These are phyloP conservation scores for Clarias laeviceps DNA, from an alignment of 2,797 vertebrate genomes.

Conservation along the genomic window DNA sequence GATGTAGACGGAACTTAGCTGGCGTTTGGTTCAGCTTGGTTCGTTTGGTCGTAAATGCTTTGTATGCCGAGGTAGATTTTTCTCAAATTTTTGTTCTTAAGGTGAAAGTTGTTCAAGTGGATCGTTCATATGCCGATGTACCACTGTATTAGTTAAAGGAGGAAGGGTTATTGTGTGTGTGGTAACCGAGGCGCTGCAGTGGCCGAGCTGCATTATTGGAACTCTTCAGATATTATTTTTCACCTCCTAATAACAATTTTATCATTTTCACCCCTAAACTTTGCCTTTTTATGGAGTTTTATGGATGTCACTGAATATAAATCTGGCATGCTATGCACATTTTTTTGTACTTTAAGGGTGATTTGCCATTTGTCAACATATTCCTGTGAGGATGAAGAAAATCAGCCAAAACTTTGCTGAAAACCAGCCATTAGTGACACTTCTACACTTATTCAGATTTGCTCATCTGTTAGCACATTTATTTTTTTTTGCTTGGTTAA, in stretches of 20 bases:
- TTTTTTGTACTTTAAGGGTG: background rate
- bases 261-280: background rate
- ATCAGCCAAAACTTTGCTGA: too few species aligned
- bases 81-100: too few species aligned
- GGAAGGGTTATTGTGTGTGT: background rate
- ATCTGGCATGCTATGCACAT: background rate
- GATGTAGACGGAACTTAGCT: too few species aligned
- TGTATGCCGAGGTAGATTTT: too few species aligned
- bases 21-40: too few species aligned
- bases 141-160: background rate
- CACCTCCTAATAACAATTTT: background rate
- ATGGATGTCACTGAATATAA: background rate
- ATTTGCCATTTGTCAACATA: background rate
- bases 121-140: too few species aligned
- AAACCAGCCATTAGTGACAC: background rate
- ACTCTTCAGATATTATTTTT: background rate
- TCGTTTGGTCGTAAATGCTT: too few species aligned
- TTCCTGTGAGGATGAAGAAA: background rate
- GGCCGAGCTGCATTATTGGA: constrained; percentile 6
- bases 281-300: background rate
- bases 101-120: too few species aligned
- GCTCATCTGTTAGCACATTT: background rate
- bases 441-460: background rate
- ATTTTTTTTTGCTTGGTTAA: background rate
- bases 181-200: background rate